A percentile compares a stretch with the other conserved stretches of the same genome.
These are phyloP conservation scores for Zaprionus nigranus DNA, from an alignment of 1,140 invertebrate species.

Conservation along the genomic window DNA sequence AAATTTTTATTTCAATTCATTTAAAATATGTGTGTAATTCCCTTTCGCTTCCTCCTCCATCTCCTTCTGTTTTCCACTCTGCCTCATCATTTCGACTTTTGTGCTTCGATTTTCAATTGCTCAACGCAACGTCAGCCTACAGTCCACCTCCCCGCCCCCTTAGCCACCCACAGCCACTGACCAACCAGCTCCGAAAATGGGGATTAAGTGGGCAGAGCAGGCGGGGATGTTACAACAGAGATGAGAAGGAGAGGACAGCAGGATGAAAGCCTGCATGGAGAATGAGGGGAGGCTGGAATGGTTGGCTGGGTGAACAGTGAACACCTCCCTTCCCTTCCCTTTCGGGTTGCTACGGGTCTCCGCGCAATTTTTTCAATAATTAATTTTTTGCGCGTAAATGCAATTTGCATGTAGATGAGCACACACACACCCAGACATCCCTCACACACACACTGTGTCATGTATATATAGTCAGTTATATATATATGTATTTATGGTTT, in stretches of 20 bases:
- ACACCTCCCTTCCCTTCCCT: neutral
- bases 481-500: conserved; percentile 1
- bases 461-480: conserved; percentile 4
- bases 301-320: too few relatives aligned
- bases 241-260: neutral
- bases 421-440: conserved; percentile 9
- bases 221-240: neutral
- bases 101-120: conserved; percentile 70
- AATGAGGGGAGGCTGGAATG: too few relatives aligned
- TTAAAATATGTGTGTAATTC: conserved; percentile 80
- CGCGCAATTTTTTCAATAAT: conserved; percentile 80
- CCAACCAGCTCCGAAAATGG: conserved; percentile 5
- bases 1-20: conserved; percentile 81
- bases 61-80: conserved; percentile 14
- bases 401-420: conserved; percentile 76
- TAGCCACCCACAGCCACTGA: conserved; percentile 4
- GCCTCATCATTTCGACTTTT: conserved; percentile 69
- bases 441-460: conserved; percentile 1
- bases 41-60: conserved; percentile 40
- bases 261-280: too few relatives aligned
- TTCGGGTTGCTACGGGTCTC: conserved; percentile 32
- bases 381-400: conserved; percentile 82
- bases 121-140: conserved; percentile 27
- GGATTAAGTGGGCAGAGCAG: conserved; percentile 1
- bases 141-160: conserved; percentile 8